Base-by-base conservation (phyloP, 2,888 invertebrate species). In the Leistus spinibarbis region DNA sequence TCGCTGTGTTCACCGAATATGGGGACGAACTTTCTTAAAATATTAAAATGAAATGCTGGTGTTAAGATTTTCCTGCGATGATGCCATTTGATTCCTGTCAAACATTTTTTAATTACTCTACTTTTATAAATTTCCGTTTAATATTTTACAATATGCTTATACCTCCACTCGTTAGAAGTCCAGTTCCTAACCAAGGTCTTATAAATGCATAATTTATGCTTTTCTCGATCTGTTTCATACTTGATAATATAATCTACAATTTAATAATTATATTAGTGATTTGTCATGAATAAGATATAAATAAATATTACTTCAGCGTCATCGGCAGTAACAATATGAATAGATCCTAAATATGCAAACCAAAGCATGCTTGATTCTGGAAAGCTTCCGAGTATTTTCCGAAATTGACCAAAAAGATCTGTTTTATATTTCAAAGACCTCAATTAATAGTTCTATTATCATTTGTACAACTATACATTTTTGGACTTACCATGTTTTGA, bases 1-100 rank as follows among this genome's bases (percentile, higher is more conserved):
- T 75, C 69, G 10, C 5, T 17, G 20, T 75, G 75, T 56, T 75
- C 75, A 19, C 27, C 64, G 19, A 75, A 69, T 19, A 69, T 57
- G 24, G 0, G 19, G 7, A 64, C 56, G 27, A 75, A 69, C 53
- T 27, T 40, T 54, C 69, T 53, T 23, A 75, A 40, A 27, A 75
- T 69, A 64, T 75, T 75, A 20, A 75, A 75, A 23, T 75, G 75
- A 22, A 75, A 75, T n/a, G 75, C 63, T 54, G 75, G 64, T 19
- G 75, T 75, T 17, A 75, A 19, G 13, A 75, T 27, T 56, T 75
- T 75, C 54, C 75, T 75, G 23, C 75, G 53, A 4, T 24, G 54
- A 10, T 63, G 54, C 75, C 75, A 75, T 56, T 75, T 69, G 10
- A n/a, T 23, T 23, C 69, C 75, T 75, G 20, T n/a, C n/a, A n/a